Base-by-base conservation (phyloP, 2,888 invertebrate species). In the Scrobipalpa costella region DNA sequence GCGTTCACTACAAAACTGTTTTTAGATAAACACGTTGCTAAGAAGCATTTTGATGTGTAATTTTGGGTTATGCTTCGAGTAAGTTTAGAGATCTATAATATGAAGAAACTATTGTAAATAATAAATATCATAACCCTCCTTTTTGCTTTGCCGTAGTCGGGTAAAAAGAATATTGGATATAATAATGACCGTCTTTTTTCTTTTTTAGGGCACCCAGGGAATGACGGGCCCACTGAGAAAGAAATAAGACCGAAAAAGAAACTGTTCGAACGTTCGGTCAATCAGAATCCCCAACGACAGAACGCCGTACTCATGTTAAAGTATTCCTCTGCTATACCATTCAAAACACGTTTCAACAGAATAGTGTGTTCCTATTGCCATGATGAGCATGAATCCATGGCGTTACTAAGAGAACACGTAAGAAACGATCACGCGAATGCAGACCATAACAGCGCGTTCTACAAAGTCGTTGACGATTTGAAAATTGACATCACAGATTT, bases 1-100 rank as follows among this genome's bases (percentile, higher is more conserved):
- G 90, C 90, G 5, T 93, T 93, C 69, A 92, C 91, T 1, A 90
- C 91, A 0, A 92, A 93, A 72, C 75, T 92, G 66, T 92, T 92
- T 73, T 75, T 93, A 72, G 92, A 92, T 68, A 92, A 91, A 68
- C 93, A 93, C 72, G 80, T 92, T 68, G 88, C 91, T 21, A 90
- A 89, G 74, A 93, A 92, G 71, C 93, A 93, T 76, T 89, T 88
- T 57, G 90, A 88, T 71, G 76, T 76, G 34, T 84, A 69, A 80
- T 34, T 55, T n/a, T 11, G 21, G 17, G 50, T 21, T 8, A 15
- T 55, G 33, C 33, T 27, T n/a, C 34, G 27, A n/a, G 55, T 52
- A 19, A 52, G n/a, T 21, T 17, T 15, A 34, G 33, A 34, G n/a
- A 52, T n/a, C 52, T n/a, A n/a, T 11, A 19, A n/a, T 11, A 19